phyloP scores from a whole-genome alignment of 2,113 vertebrate species.

The Dendrocopos noguchii region DNA sequence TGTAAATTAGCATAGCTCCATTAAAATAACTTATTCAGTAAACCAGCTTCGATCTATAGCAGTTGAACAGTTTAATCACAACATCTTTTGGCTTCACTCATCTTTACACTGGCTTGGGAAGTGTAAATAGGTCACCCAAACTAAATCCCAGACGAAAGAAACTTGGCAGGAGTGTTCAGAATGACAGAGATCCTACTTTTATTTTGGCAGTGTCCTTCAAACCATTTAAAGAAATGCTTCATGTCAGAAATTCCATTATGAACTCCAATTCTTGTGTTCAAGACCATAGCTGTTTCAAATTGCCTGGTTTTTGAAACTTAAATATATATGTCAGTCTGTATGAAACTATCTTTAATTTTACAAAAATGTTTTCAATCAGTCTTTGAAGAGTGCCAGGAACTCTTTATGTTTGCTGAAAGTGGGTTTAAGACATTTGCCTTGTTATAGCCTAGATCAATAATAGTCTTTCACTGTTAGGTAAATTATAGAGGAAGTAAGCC shows the following conservation, averaged over 20 bases:
- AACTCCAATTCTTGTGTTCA: neutral
- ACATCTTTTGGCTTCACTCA: neutral
- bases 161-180: neutral
- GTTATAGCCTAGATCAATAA: neutral
- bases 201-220: neutral
- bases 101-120: neutral
- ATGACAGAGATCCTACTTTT: neutral
- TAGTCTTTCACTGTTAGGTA: neutral
- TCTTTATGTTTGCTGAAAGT: neutral
- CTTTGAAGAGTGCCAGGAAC: neutral
- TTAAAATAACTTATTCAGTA: neutral
- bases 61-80: neutral
- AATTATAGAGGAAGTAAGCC: neutral
- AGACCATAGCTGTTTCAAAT: neutral
- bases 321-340: neutral
- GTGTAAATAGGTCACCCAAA: neutral
- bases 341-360: constrained; percentile 2
- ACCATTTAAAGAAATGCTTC: neutral
- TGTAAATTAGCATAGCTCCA: neutral
- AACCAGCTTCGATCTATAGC: neutral
- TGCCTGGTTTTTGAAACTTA: neutral
- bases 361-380: neutral
- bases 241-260: neutral
- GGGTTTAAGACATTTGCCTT: neutral
- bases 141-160: neutral